Base-by-base conservation (phyloP, 2,888 invertebrate species). In the Autographa pulchrina region DNA sequence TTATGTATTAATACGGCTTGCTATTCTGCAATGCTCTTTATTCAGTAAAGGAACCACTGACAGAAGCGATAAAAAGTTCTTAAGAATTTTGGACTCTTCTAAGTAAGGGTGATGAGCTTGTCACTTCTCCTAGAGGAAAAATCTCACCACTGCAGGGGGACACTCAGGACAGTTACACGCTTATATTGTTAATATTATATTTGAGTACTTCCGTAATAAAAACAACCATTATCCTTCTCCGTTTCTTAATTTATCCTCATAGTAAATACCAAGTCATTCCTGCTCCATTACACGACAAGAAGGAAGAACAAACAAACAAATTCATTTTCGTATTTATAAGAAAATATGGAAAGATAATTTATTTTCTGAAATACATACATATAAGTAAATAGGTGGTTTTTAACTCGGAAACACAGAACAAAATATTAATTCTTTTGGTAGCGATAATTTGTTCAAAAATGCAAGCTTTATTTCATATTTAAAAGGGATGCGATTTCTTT, bases 161-260 rank as follows among this genome's bases (percentile, higher is more conserved):
- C 25, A 25, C 25, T 25, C 25, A 25, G 25, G 25, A 48, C 48
- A n/a, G 48, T n/a, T 48, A 48, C n/a, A 48, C n/a, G 48, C n/a
- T 48, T 5, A 48, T 5, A 48, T 48, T 48, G 7, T 48, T 48
- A n/a, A 48, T 48, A 48, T 48, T 48, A n/a, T 48, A 48, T n/a
- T 48, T 48, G 48, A n/a, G 48, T 48, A 48, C 48, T 48, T 48
- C n/a, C n/a, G n/a, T 5, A 48, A 48, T 48, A 48, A 48, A 48
- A 48, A n/a, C 43, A 43, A 8, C n/a, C 48, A 48, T 48, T 48
- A 48, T 48, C 48, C n/a, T 48, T 48, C 48, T 48, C 48, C n/a
- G 48, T 48, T 48, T 48, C 48, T 48, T 48, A 48, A 48, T 48
- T 48, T 48, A 48, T 48, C 48, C 48, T 48, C n/a, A 48, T 48